Conservation (phyloP, 2,113 vertebrate species). For the Mormyrus iriodes region DNA sequence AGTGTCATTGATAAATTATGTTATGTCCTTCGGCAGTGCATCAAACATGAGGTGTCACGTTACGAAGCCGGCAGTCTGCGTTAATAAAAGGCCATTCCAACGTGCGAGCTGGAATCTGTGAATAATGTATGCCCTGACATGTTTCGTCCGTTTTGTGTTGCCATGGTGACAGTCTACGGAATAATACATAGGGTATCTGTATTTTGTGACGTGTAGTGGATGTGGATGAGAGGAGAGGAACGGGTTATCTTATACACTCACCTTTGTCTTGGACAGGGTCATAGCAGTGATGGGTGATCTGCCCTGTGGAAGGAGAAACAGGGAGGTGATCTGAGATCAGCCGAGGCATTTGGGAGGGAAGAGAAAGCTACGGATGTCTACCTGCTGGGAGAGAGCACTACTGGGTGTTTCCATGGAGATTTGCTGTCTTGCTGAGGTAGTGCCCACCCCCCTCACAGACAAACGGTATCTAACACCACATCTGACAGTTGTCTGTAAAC, state of each 20-base stretch:
- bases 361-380: not conserved
- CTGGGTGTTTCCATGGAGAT: conserved; percentile 2
- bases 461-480: not conserved
- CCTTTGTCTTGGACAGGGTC: conserved; percentile 71
- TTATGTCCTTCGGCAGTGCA: not conserved
- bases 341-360: not conserved
- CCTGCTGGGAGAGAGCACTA: not conserved
- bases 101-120: conserved; percentile 12
- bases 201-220: conserved; percentile 16
- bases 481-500: not conserved
- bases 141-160: conserved; percentile 27
- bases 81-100: not conserved
- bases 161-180: conserved; percentile 27
- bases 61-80: not conserved
- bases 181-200: not conserved
- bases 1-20: not conserved
- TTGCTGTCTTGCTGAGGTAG: not conserved
- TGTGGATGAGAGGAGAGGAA: not conserved
- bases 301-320: conserved; percentile 46
- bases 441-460: not conserved
- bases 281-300: conserved; percentile 67
- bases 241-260: conserved; percentile 34
- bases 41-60: not conserved
- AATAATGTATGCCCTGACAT: conserved; percentile 30
- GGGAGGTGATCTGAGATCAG: not conserved